Percentiles rank a stretch among this genome's conserved stretches.
phyloP scores from a whole-genome alignment of 2,888 invertebrate species.

The Hemicrepidius hirtus region DNA sequence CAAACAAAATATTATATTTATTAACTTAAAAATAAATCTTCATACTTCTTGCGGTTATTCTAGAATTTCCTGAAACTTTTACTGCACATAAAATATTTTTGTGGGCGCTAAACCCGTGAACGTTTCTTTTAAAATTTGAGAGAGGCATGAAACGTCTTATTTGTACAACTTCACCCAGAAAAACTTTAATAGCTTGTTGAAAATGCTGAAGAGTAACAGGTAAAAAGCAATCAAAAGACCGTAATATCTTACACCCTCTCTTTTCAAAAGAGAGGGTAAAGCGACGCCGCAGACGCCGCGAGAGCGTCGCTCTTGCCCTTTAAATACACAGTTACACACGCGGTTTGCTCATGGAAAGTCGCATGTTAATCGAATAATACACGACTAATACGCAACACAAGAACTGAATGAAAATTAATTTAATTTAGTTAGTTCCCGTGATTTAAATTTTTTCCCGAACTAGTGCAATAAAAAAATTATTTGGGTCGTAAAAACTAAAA shows the following conservation, averaged over 20 bases:
- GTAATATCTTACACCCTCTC: slow-evolving; percentile 49
- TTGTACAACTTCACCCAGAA: slow-evolving; percentile 29
- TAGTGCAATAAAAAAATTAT: neutral
- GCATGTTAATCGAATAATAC: slow-evolving; percentile 37
- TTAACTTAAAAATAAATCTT: too few relatives aligned
- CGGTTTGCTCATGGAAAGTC: slow-evolving; percentile 48
- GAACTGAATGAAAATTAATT: slow-evolving; percentile 10
- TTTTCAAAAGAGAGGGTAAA: slow-evolving; percentile 42
- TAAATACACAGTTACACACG: slow-evolving; percentile 54
- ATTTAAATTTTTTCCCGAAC: neutral
- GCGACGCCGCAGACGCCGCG: slow-evolving; percentile 56
- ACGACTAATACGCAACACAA: slow-evolving; percentile 23
- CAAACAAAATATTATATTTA: too few relatives aligned
- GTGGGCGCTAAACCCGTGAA: neutral
- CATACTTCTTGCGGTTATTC: too few relatives aligned
- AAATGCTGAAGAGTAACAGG: slow-evolving; percentile 51
- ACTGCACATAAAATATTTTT: too few relatives aligned
- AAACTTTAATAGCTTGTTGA: slow-evolving; percentile 43
- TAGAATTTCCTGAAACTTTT: too few relatives aligned
- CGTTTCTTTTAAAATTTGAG: slow-evolving; percentile 5
- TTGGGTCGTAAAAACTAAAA: neutral
- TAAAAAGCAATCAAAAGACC: slow-evolving; percentile 51
- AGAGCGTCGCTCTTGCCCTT: slow-evolving; percentile 51
- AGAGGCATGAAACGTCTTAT: slow-evolving; percentile 22
- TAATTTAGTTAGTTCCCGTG: neutral